phyloP scores from a whole-genome alignment of 2,797 vertebrate species.

The Schizopygopsis malacanthus region DNA sequence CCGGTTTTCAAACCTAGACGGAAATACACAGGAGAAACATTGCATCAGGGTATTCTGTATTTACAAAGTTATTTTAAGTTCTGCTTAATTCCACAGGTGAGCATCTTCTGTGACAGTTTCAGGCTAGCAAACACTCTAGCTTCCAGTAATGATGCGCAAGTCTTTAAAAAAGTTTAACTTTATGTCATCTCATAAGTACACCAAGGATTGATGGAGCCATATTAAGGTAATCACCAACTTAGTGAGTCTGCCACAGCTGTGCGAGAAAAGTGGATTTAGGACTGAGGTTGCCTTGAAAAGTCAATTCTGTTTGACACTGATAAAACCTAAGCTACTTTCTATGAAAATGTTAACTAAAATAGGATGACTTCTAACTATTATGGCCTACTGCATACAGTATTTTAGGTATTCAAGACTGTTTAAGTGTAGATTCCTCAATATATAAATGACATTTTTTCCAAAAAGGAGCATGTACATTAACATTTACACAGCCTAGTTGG shows the following conservation, averaged over 20 bases:
- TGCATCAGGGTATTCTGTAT: not conserved
- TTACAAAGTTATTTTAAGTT: not conserved
- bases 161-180: not conserved
- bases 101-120: not conserved
- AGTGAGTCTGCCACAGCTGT: not conserved
- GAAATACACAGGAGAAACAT: conserved; percentile 49
- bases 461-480: not conserved
- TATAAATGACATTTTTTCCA: not conserved
- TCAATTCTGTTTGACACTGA: not conserved
- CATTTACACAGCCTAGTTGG: not conserved
- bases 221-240: not conserved
- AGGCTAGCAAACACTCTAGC: not conserved
- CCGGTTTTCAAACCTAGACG: conserved; percentile 92
- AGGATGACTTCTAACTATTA: not conserved
- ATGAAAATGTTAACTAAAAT: not conserved
- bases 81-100: not conserved
- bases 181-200: not conserved
- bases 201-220: not conserved
- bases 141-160: not conserved
- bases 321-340: not conserved
- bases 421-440: not conserved
- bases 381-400: not conserved
- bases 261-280: conserved; percentile 9
- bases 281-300: not conserved
- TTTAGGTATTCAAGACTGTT: not conserved